Evolutionary conservation across 2,797 vertebrate genomes (phyloP).

Genomic region (Kryptolebias ocellatus): DNA sequence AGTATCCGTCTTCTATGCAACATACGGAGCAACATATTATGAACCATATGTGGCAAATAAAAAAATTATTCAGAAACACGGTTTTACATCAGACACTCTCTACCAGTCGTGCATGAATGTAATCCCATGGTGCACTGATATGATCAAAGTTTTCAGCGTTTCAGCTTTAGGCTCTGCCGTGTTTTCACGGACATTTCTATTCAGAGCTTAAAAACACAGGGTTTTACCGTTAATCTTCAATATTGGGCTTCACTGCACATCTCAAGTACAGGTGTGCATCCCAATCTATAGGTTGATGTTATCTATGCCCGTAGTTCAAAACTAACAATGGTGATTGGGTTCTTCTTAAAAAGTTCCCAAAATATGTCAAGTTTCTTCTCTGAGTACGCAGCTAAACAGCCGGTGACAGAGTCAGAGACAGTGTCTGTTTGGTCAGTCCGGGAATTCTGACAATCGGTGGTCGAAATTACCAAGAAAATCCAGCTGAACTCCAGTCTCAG

Average conservation of each 20-base stretch:
- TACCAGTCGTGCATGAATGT: not conserved
- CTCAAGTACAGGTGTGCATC: constrained; percentile 14
- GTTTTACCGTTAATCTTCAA: constrained; percentile 6
- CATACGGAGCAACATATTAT: constrained; percentile 39
- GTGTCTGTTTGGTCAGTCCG: constrained; percentile 61
- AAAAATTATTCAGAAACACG: constrained; percentile 11
- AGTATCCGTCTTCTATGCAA: constrained; percentile 25
- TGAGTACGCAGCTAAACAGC: constrained; percentile 26
- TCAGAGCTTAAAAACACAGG: constrained; percentile 20
- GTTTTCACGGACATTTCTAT: constrained; percentile 1
- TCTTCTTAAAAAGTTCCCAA: constrained; percentile 10
- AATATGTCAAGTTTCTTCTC: constrained; percentile 16
- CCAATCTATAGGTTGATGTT: constrained; percentile 13
- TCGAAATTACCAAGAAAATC: constrained; percentile 11
- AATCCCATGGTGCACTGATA: constrained; percentile 5
- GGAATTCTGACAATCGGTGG: constrained; percentile 30
- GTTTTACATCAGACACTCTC: constrained; percentile 22
- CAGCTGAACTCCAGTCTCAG: constrained; percentile 39
- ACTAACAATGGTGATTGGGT: constrained; percentile 2
- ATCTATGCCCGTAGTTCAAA: constrained; percentile 2
- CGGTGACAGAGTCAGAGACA: constrained; percentile 21
- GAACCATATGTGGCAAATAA: constrained; percentile 27
- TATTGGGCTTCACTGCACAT: constrained; percentile 25
- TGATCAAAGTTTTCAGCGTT: constrained; percentile 14
- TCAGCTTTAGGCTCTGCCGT: constrained; percentile 4